These are phyloP conservation scores for Coelinius sp. DNA, from an alignment of 2,888 invertebrate genomes.

Conservation along the genomic window DNA sequence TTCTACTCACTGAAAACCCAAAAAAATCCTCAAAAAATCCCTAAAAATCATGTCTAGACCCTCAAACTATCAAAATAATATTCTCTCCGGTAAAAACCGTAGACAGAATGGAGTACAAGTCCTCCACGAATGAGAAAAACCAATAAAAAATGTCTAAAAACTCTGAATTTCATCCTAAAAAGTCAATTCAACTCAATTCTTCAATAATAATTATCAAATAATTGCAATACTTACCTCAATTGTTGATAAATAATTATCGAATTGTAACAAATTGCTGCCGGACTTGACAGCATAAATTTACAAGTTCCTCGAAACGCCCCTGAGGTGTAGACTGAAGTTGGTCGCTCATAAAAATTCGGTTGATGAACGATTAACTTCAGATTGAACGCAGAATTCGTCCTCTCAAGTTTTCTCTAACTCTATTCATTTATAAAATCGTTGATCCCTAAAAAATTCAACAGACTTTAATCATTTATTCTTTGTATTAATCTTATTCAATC, in stretches of 20 bases:
- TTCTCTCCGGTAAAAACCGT: not conserved
- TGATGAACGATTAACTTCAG: too few species aligned
- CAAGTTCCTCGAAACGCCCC: conserved; percentile 31
- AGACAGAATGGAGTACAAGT: not conserved
- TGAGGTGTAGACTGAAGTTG: conserved; percentile 25
- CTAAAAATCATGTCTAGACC: not conserved
- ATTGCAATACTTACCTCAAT: conserved; percentile 41
- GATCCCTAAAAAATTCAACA: too few species aligned
- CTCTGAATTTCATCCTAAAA: not conserved
- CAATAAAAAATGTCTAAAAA: not conserved
- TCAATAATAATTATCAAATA: not conserved
- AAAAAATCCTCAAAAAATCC: not conserved
- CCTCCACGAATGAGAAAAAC: not conserved
- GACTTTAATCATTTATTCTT: too few species aligned
- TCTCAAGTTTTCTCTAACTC: too few species aligned
- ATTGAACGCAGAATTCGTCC: too few species aligned
- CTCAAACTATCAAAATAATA: not conserved
- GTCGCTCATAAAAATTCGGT: not conserved
- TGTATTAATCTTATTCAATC: too few species aligned
- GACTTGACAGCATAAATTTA: conserved; percentile 44
- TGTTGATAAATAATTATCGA: conserved; percentile 41
- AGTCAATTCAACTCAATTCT: not conserved
- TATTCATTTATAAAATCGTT: too few species aligned
- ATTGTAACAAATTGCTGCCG: conserved; percentile 44
- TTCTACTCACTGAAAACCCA: not conserved